A percentile compares a stretch with the other conserved stretches of the same genome.
These are phyloP conservation scores for Etheostoma perlongum DNA, from an alignment of 2,797 vertebrate genomes.

Conservation along the genomic window DNA sequence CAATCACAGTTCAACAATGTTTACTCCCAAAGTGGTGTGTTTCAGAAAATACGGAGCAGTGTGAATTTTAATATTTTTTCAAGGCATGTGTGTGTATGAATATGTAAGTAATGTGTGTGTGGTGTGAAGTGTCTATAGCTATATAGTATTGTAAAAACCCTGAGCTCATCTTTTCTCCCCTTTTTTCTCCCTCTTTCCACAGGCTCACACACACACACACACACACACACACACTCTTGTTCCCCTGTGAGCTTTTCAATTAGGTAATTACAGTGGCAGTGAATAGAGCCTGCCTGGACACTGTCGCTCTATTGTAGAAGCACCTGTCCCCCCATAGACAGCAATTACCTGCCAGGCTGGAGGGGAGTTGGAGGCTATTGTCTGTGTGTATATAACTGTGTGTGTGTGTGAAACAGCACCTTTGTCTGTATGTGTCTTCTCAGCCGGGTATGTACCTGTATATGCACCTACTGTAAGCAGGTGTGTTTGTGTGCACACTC, in stretches of 20 bases:
- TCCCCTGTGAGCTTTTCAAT: conserved; percentile 82
- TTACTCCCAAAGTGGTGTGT: conserved; percentile 60
- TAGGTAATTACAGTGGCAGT: conserved; percentile 83
- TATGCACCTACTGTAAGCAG: conserved; percentile 23
- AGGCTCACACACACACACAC: too few relatives aligned
- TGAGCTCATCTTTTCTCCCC: conserved; percentile 56
- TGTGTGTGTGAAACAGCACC: conserved; percentile 23
- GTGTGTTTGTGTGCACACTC: conserved; percentile 31
- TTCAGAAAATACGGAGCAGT: conserved; percentile 36
- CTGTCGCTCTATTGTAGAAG: conserved; percentile 77
- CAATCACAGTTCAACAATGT: conserved; percentile 59
- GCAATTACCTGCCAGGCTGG: conserved; percentile 83
- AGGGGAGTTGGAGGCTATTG: conserved; percentile 76
- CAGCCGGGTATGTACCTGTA: conserved; percentile 22
- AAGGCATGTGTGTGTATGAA: conserved; percentile 1
- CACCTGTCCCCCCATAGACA: conserved; percentile 82
- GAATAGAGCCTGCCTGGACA: conserved; percentile 81
- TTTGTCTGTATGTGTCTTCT: conserved; percentile 25
- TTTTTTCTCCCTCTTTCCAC: background rate
- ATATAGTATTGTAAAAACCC: conserved; percentile 51
- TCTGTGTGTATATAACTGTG: conserved; percentile 54
- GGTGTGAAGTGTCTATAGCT: conserved; percentile 16
- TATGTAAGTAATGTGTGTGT: conserved; percentile 6
- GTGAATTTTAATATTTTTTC: background rate
- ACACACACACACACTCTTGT: conserved; percentile 20